Conservation (phyloP, 2,797 vertebrate species). For the Danio aesculapii region DNA sequence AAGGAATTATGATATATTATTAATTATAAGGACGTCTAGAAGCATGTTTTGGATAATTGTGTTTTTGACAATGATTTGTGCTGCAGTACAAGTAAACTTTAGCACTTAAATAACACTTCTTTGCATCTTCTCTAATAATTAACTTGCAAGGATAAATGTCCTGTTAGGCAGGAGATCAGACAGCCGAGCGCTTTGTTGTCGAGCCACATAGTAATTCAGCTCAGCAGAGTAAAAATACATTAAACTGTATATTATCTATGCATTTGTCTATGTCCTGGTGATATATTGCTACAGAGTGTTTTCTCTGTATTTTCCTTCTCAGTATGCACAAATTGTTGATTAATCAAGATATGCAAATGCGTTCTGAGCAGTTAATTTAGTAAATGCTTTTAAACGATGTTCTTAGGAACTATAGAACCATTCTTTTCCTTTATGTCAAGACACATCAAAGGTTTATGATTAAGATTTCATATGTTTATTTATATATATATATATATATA, state of each 20-base stretch:
- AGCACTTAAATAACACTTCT: neutral
- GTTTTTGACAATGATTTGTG: slow-evolving; percentile 5
- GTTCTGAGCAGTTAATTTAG: too few relatives aligned
- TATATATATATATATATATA: too few relatives aligned
- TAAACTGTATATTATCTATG: slow-evolving; percentile 71
- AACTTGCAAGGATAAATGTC: slow-evolving; percentile 32
- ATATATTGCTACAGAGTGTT: slow-evolving; percentile 64
- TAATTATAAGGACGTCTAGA: neutral
- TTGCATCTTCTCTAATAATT: slow-evolving; percentile 25
- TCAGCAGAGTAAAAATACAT: slow-evolving; percentile 61
- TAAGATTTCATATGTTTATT: too few relatives aligned
- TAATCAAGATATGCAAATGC: too few relatives aligned
- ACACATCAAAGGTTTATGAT: too few relatives aligned
- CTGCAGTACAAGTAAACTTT: neutral
- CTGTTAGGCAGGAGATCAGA: neutral
- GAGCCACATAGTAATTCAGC: slow-evolving; percentile 40
- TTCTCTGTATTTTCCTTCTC: too few relatives aligned
- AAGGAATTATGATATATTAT: too few relatives aligned
- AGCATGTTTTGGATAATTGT: neutral
- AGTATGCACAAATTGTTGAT: too few relatives aligned
- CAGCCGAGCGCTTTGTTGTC: slow-evolving; percentile 30
- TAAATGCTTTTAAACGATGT: too few relatives aligned
- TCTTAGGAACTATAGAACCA: too few relatives aligned
- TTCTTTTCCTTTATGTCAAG: too few relatives aligned
- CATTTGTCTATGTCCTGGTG: slow-evolving; percentile 71